Conservation (phyloP, 2,113 vertebrate genomes). For the Mus musculus region GRCm39 chr3:130913501-130914000, state of each 20-base stretch:
- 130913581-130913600: not conserved
- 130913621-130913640: not conserved
- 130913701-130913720: not conserved
- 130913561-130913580: not conserved
- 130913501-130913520: not conserved
- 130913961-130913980: too few species aligned
- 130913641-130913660: not conserved
- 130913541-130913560: slow-evolving; percentile 14
- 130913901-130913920: not conserved
- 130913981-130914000: too few species aligned
- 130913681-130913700: not conserved
- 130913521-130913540: not conserved
- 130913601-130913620: not conserved
- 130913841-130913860: not conserved
- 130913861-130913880: not conserved
- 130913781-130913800: not conserved
- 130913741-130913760: not conserved
- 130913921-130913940: too few species aligned
- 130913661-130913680: not conserved
- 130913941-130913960: too few species aligned
- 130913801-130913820: not conserved
- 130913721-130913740: not conserved
- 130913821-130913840: not conserved
- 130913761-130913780: not conserved
- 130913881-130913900: not conserved